Evolutionary conservation across 2,113 vertebrate genomes (phyloP).

Genomic region (Pipa parva): DNA sequence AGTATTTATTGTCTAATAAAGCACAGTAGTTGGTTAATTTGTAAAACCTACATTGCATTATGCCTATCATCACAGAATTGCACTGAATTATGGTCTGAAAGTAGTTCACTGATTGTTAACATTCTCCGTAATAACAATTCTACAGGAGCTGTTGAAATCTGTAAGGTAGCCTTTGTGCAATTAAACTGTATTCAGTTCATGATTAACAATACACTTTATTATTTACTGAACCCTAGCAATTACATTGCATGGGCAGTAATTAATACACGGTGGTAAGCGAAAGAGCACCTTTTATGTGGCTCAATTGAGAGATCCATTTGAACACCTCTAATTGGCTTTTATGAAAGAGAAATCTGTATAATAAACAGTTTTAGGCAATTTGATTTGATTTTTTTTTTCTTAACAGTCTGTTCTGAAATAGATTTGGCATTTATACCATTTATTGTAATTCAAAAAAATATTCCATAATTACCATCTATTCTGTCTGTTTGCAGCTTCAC

Average conservation of each 20-base stretch:
- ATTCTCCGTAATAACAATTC: not conserved
- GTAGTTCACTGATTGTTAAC: not conserved
- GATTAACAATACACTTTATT: not conserved
- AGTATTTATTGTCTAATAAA: too few relatives aligned
- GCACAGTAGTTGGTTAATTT: too few relatives aligned
- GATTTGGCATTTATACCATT: not conserved
- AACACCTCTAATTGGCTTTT: conserved; percentile 52
- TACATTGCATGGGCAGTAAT: not conserved
- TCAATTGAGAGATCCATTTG: conserved; percentile 37
- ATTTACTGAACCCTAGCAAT: not conserved
- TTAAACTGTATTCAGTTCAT: not conserved
- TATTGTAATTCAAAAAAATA: not conserved
- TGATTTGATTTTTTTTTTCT: not conserved
- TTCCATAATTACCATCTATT: not conserved
- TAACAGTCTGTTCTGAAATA: not conserved
- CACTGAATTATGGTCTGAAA: not conserved
- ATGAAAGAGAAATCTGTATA: conserved; percentile 38
- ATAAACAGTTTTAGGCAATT: not conserved
- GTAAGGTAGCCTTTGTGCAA: not conserved
- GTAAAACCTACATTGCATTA: too few relatives aligned
- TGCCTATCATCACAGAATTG: too few relatives aligned
- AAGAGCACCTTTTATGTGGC: not conserved
- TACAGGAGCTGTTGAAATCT: not conserved
- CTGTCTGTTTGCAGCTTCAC: conserved; percentile 61
- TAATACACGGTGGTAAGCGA: not conserved